phyloP scores from a whole-genome alignment of 2,797 vertebrate species.

The Prionace glauca region DNA sequence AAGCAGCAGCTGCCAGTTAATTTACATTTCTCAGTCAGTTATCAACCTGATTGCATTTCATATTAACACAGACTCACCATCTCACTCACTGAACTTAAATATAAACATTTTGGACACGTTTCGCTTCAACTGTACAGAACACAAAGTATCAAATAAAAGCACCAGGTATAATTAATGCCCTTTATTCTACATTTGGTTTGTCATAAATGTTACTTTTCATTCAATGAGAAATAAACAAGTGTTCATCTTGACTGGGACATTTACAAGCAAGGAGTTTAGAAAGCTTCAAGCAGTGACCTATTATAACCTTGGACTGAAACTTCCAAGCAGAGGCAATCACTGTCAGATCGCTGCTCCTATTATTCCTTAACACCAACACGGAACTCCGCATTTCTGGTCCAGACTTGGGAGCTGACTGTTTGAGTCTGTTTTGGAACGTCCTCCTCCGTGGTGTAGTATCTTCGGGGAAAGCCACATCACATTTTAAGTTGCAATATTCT shows the following conservation, averaged over 20 bases:
- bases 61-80: neutral
- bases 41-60: neutral
- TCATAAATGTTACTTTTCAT: neutral
- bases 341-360: too few relatives aligned
- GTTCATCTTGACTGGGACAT: neutral
- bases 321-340: too few relatives aligned
- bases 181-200: neutral
- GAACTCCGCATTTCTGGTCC: too few relatives aligned
- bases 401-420: too few relatives aligned
- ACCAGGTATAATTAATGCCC: neutral
- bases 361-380: too few relatives aligned
- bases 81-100: neutral
- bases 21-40: constrained; percentile 18
- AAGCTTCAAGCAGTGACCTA: neutral
- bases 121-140: neutral
- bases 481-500: neutral
- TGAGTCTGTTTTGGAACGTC: too few relatives aligned
- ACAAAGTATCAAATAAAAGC: neutral
- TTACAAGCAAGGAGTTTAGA: neutral
- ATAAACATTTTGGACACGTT: neutral
- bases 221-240: neutral
- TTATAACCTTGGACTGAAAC: too few relatives aligned
- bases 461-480: too few relatives aligned
- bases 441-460: too few relatives aligned
- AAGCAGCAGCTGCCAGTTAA: constrained; percentile 22